Conservation (phyloP, 2,888 invertebrate species). For the Cerastis rubricosa region DNA sequence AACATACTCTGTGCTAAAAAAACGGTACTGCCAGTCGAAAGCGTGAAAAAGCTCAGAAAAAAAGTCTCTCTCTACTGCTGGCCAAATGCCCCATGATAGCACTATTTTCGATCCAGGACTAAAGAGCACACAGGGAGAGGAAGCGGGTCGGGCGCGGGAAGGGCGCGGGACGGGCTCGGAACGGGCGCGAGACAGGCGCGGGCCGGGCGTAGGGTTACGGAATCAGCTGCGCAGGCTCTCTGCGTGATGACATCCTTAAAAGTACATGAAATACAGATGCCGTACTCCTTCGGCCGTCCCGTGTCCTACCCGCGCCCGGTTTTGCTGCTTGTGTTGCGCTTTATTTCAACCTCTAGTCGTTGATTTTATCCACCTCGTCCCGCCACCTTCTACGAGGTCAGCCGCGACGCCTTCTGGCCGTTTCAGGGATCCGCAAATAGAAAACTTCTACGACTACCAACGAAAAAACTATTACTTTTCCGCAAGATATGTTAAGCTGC, state of each 20-base stretch:
- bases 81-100: not conserved
- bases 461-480: constrained; percentile 69
- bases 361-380: not conserved
- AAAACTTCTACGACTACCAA: not conserved
- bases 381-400: not conserved
- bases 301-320: too few relatives aligned
- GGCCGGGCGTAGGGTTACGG: too few relatives aligned
- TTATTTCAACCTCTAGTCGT: not conserved
- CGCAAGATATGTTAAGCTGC: constrained; percentile 67
- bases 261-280: too few relatives aligned
- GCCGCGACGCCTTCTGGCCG: not conserved
- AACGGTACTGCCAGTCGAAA: not conserved
- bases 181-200: too few relatives aligned
- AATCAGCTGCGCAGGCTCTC: too few relatives aligned
- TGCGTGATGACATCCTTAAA: too few relatives aligned
- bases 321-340: too few relatives aligned
- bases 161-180: too few relatives aligned
- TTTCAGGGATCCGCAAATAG: not conserved
- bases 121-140: not conserved
- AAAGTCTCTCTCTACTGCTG: not conserved
- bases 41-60: not conserved
- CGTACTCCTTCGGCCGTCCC: too few relatives aligned
- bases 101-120: not conserved
- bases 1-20: not conserved
- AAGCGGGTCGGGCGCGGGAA: too few relatives aligned